Percentiles rank a stretch among this genome's conserved stretches.
These are phyloP conservation scores for Oreonectes daqikongensis DNA, from an alignment of 2,797 vertebrate genomes.

Conservation along the genomic window DNA sequence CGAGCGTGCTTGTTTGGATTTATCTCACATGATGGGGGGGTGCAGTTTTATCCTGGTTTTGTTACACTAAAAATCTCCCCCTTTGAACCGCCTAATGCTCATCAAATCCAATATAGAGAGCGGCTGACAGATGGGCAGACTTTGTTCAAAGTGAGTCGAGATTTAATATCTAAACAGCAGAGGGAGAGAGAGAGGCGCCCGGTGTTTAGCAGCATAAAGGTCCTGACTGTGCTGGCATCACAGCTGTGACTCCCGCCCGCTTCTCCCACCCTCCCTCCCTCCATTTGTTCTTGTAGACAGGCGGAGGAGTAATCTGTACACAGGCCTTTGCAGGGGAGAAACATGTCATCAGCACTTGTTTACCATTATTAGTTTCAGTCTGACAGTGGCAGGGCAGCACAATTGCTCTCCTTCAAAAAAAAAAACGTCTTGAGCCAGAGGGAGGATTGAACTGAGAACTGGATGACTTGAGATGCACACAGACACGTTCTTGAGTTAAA, in stretches of 20 bases:
- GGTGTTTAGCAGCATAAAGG: constrained; percentile 70
- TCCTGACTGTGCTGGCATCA: constrained; percentile 73
- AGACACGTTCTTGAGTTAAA: not conserved
- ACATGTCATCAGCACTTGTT: constrained; percentile 75
- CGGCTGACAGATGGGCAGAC: constrained; percentile 80
- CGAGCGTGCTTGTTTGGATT: constrained; percentile 1
- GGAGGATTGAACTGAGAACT: constrained; percentile 3
- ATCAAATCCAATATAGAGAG: constrained; percentile 76
- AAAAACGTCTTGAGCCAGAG: constrained; percentile 37
- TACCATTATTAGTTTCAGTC: constrained; percentile 69
- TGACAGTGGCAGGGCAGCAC: constrained; percentile 55
- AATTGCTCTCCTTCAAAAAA: constrained; percentile 53
- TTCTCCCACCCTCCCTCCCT: constrained; percentile 57
- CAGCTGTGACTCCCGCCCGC: constrained; percentile 76
- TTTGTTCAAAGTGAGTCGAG: constrained; percentile 78
- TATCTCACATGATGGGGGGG: constrained; percentile 19
- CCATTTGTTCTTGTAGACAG: constrained; percentile 69
- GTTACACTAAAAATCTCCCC: constrained; percentile 72
- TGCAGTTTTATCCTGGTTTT: constrained; percentile 53
- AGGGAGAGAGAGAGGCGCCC: constrained; percentile 68
- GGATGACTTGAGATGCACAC: not conserved
- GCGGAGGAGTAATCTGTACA: constrained; percentile 63
- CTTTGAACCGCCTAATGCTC: constrained; percentile 77
- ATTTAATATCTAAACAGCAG: constrained; percentile 82
- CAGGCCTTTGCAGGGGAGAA: constrained; percentile 57